Evolutionary conservation across 2,888 invertebrate species (phyloP).

Genomic region (Crepidodera aurea): DNA sequence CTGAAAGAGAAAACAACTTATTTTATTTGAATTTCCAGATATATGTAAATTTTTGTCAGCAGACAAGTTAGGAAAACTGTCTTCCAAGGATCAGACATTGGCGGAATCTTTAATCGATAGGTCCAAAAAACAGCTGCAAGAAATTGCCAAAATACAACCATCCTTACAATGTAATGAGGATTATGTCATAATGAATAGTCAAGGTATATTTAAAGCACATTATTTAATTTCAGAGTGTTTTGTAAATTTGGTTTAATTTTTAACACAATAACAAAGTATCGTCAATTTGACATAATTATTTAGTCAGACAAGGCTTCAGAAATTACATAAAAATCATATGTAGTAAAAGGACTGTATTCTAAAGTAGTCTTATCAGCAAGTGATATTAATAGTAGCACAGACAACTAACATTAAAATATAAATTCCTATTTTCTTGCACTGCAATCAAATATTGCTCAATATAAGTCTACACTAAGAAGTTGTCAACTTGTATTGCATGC

Average conservation of each 20-base stretch:
- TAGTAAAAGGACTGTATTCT: no score
- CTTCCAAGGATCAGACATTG: conserved; percentile 38
- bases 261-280: background rate
- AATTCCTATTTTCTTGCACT: no score
- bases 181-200: conserved; percentile 48
- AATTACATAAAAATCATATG: no score
- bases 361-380: no score
- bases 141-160: conserved; percentile 41
- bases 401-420: no score
- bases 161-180: conserved; percentile 35
- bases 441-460: no score
- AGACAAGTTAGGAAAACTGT: conserved; percentile 42
- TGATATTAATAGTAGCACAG: no score
- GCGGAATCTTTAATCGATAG: conserved; percentile 45
- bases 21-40: conserved; percentile 41
- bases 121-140: conserved; percentile 45
- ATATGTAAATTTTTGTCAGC: conserved; percentile 46
- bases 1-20: no score
- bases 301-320: no score
- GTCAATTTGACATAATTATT: no score
- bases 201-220: conserved; percentile 35
- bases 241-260: conserved; percentile 1
- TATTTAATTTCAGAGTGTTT: conserved; percentile 8
- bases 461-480: no score
- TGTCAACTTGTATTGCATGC: no score